A percentile compares a stretch with the other conserved stretches of the same genome.
Conservation (phyloP, 1,140 invertebrate species). For the Brachionus koreanus region DNA sequence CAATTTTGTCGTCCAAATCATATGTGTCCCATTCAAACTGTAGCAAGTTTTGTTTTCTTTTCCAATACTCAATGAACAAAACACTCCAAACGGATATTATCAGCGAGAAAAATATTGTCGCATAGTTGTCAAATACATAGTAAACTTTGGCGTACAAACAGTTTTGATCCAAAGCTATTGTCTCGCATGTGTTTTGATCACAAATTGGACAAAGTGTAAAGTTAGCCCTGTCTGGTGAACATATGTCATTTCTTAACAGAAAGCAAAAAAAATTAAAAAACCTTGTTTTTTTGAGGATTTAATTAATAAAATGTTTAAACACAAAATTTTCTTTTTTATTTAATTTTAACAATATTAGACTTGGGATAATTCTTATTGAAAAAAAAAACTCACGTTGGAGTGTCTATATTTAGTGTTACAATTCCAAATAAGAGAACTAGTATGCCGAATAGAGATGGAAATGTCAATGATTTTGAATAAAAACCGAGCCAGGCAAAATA, state of each 20-base stretch:
- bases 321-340: too few species aligned
- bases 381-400: constrained; percentile 69
- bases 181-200: constrained; percentile 66
- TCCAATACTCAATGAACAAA: constrained; percentile 42
- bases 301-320: too few species aligned
- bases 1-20: neutral
- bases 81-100: constrained; percentile 79
- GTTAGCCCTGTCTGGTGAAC: constrained; percentile 44
- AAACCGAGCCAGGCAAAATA: constrained; percentile 95
- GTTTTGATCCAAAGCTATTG: constrained; percentile 74
- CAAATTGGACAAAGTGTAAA: constrained; percentile 58
- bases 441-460: constrained; percentile 62
- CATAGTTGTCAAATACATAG: constrained; percentile 81
- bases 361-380: too few species aligned
- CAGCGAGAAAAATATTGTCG: constrained; percentile 90
- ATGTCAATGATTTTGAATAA: constrained; percentile 83
- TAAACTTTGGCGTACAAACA: constrained; percentile 77
- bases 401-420: constrained; percentile 75
- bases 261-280: too few species aligned
- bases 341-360: too few species aligned
- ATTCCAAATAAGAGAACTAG: constrained; percentile 68
- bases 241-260: constrained; percentile 42
- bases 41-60: neutral
- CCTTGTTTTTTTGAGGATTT: too few species aligned
- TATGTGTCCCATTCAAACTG: constrained; percentile 42